Percentiles rank a stretch among this genome's conserved stretches.
phyloP scores from a whole-genome alignment of 1,140 invertebrate genomes.

The Ceratina japonica region DNA sequence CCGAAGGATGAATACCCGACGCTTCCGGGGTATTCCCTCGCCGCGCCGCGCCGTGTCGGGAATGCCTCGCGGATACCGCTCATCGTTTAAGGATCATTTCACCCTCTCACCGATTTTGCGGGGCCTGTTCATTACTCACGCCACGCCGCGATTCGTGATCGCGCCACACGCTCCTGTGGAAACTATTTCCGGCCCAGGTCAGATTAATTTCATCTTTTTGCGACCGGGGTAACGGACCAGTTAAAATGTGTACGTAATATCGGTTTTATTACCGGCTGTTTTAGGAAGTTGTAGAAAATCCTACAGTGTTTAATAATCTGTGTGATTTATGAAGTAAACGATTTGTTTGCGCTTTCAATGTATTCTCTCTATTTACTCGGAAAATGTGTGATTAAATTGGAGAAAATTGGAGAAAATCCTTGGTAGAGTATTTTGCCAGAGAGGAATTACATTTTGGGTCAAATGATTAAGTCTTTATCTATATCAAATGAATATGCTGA shows the following conservation, averaged over 20 bases:
- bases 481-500: too few species aligned
- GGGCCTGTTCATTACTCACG: slow-evolving; percentile 11
- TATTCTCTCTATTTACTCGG: too few species aligned
- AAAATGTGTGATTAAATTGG: too few species aligned
- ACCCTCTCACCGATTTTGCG: background rate
- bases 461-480: too few species aligned
- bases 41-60: background rate
- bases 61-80: background rate
- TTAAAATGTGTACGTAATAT: too few species aligned
- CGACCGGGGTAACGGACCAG: background rate
- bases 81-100: slow-evolving; percentile 32
- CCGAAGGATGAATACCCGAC: slow-evolving; percentile 49
- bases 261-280: background rate
- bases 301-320: too few species aligned
- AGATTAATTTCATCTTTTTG: background rate
- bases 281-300: too few species aligned
- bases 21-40: slow-evolving; percentile 1
- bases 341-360: too few species aligned
- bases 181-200: slow-evolving; percentile 1
- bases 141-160: slow-evolving; percentile 6
- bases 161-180: background rate
- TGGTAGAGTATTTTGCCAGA: too few species aligned
- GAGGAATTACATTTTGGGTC: too few species aligned
- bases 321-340: too few species aligned
- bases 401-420: too few species aligned